A percentile compares a stretch with the other conserved stretches of the same genome.
phyloP scores from a whole-genome alignment of 1,140 invertebrate genomes.

The Caenorhabditis elegans region DNA sequence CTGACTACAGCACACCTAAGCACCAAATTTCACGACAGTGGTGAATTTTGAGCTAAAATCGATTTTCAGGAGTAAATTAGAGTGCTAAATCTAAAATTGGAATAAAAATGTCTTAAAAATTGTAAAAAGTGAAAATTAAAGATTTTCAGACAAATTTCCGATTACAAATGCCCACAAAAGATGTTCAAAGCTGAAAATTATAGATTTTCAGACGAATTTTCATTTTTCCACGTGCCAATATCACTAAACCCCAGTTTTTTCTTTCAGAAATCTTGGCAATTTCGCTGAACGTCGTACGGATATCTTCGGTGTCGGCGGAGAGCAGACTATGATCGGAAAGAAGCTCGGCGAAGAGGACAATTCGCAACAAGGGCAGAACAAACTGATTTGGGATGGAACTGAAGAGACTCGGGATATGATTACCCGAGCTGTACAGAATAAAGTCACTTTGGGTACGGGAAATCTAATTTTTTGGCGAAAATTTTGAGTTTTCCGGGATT shows the following conservation, averaged over 20 bases:
- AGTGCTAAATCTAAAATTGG: neutral
- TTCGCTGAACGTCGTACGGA: conserved; percentile 96
- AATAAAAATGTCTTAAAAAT: neutral
- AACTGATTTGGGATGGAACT: conserved; percentile 85
- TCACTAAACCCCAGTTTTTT: too few relatives aligned
- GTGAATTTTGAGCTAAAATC: too few relatives aligned
- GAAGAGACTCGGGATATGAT: conserved; percentile 88
- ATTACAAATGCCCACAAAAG: too few relatives aligned
- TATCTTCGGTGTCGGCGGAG: conserved; percentile 93
- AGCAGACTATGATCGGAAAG: conserved; percentile 97
- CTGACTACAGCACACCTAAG: too few relatives aligned
- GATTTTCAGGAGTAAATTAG: too few relatives aligned
- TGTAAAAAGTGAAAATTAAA: neutral
- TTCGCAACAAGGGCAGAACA: conserved; percentile 76
- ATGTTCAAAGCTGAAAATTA: too few relatives aligned
- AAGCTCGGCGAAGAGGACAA: conserved; percentile 94
- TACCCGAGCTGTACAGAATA: conserved; percentile 84
- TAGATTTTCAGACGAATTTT: too few relatives aligned
- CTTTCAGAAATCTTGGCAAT: conserved; percentile 74
- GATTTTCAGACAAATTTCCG: too few relatives aligned
- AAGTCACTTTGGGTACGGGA: conserved; percentile 77
- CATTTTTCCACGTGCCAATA: too few relatives aligned
- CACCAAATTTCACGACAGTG: too few relatives aligned
- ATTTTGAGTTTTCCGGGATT: too few relatives aligned
- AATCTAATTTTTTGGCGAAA: too few relatives aligned